Conservation (phyloP, 2,797 vertebrate genomes). For the Ctenopoma kingsleyae region DNA sequence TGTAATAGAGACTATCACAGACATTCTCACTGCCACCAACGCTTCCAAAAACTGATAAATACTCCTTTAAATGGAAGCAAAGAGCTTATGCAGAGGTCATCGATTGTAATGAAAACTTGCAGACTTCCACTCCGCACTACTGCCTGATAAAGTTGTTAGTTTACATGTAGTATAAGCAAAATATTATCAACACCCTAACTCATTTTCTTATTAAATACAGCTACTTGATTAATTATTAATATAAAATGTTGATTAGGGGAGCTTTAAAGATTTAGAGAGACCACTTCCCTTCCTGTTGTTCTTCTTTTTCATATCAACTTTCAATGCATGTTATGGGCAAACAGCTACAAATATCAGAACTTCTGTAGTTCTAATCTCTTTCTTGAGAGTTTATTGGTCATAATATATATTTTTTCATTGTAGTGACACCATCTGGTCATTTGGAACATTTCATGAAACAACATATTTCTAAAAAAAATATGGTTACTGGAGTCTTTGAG, state of each 20-base stretch:
- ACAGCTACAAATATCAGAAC: neutral
- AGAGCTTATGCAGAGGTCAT: neutral
- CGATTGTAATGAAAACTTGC: neutral
- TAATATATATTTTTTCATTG: neutral
- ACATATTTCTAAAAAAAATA: neutral
- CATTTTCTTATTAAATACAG: neutral
- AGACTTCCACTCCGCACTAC: neutral
- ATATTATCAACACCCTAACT: neutral
- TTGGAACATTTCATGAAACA: neutral
- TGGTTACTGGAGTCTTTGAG: neutral
- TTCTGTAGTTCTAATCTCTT: neutral
- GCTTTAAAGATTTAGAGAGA: neutral
- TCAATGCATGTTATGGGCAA: constrained; percentile 2
- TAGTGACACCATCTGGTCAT: constrained; percentile 11
- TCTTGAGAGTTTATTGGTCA: neutral
- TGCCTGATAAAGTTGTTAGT: neutral
- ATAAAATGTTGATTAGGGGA: neutral
- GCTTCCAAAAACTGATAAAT: neutral
- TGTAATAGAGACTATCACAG: too few species aligned
- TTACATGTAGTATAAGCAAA: neutral
- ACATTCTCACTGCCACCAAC: neutral
- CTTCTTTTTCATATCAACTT: neutral
- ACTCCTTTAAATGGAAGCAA: neutral
- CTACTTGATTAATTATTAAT: neutral
- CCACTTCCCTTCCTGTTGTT: constrained; percentile 13